Evolutionary conservation across 1,140 invertebrate species (phyloP), one percentile per base, ranked within the genome.

Genomic region (Mercenaria mercenaria): DNA sequence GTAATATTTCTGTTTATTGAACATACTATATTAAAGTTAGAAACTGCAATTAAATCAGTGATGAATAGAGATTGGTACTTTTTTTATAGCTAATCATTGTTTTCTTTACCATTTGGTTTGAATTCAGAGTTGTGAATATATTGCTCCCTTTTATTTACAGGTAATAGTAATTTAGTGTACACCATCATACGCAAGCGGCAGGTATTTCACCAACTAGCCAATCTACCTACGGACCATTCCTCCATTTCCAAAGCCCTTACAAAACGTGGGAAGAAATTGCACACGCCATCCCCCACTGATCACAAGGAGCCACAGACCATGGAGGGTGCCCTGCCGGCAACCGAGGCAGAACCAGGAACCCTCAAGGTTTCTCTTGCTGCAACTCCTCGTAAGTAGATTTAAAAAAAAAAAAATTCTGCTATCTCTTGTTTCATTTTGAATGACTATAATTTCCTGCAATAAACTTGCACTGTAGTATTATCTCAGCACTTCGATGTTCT

Each of bases 161-260:
- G 98, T 0, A 99, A 99, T 96, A 99, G 99, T 26, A 99, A 99
- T 97, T 96, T 99, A 88, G 98, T 99, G 37, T 99, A 99, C 96
- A 99, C 99, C 8, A 99, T 99, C 90, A 99, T 99, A 93, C 97
- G 99, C 61, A 99, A 99, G 95, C 97, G 99, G 37, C 98, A 99
- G 95, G 98, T 99, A 74, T 99, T 99, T 96, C 99, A 99, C 96
- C 97, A 98, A 84, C 96, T 99, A 90, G 98, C 99, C 20, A 99
- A 99, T 96, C 96, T 99, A 83, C 98, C 99, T 2, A 98, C 98
- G 76, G 99, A 99, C 95, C 98, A 98, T 94, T 97, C 95, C 0
- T 97, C 98, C 77, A 99, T 99, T 93, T 97, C 98, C 32, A 98
- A 98, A 93, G 98, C 98, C 4, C 96, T 99, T 29, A 98, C 97